Evolutionary conservation across 1,140 invertebrate species (phyloP).

Genomic region (Eulimnadia texana): DNA sequence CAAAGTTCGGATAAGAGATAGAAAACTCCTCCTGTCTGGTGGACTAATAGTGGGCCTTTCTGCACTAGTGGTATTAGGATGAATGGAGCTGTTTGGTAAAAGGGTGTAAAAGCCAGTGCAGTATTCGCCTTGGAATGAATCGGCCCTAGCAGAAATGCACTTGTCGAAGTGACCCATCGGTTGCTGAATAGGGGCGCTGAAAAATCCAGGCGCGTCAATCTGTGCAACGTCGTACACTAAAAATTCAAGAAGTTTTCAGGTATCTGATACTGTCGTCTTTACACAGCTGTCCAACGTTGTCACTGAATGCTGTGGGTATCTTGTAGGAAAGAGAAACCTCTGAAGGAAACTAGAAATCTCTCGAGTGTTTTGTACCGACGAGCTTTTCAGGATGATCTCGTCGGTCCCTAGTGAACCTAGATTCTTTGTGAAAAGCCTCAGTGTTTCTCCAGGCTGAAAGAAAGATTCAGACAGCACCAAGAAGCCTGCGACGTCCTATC

Average conservation of each 20-base stretch:
- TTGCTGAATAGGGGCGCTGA: not conserved
- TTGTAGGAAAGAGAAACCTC: too few species aligned
- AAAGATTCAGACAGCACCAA: too few species aligned
- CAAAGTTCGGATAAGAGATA: not conserved
- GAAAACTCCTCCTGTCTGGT: not conserved
- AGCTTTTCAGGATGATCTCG: too few species aligned
- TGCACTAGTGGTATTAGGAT: too few species aligned
- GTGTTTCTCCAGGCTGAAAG: too few species aligned
- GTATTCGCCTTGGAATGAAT: slow-evolving; percentile 6
- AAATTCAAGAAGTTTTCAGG: not conserved
- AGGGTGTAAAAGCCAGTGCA: slow-evolving; percentile 3
- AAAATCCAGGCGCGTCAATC: not conserved
- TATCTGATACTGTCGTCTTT: not conserved
- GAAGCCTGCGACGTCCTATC: too few species aligned
- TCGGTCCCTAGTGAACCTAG: too few species aligned
- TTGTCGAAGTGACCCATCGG: slow-evolving; percentile 11
- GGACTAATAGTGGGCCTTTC: not conserved
- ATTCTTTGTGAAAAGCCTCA: too few species aligned
- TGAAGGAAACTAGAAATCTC: too few species aligned
- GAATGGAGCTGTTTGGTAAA: too few species aligned
- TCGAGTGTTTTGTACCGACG: too few species aligned
- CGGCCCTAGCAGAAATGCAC: slow-evolving; percentile 3
- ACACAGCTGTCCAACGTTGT: not conserved
- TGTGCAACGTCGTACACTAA: not conserved
- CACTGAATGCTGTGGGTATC: not conserved